phyloP scores from a whole-genome alignment of 2,113 vertebrate species.

The Salvelinus fontinalis region DNA sequence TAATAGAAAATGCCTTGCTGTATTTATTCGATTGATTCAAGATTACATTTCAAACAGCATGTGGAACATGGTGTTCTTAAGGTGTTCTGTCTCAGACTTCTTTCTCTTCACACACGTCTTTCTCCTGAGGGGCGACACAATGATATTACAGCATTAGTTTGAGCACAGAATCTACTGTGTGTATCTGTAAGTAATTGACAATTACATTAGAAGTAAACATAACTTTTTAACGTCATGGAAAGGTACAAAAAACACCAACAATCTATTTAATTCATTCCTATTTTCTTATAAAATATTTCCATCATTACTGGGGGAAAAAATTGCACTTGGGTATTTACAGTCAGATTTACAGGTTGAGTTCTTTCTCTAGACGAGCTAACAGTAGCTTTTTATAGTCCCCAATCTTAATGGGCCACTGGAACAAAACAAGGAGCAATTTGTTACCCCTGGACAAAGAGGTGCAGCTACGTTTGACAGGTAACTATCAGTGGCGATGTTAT shows the following conservation, averaged over 20 bases:
- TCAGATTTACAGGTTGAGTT: not conserved
- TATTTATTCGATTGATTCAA: not conserved
- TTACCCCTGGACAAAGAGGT: slow-evolving; percentile 20
- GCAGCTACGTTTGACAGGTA: slow-evolving; percentile 10
- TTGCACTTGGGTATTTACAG: too few species aligned
- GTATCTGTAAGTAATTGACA: too few species aligned
- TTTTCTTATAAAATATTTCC: too few species aligned
- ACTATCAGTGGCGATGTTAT: slow-evolving; percentile 1
- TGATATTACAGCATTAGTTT: too few species aligned
- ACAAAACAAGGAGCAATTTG: slow-evolving; percentile 16
- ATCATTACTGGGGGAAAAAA: too few species aligned
- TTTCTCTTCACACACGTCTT: slow-evolving; percentile 49
- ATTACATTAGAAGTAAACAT: too few species aligned
- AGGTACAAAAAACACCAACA: too few species aligned
- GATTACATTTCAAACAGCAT: not conserved
- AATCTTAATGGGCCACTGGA: slow-evolving; percentile 40
- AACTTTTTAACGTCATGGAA: too few species aligned
- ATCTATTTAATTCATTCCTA: too few species aligned
- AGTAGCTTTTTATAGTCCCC: slow-evolving; percentile 27
- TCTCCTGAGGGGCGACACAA: slow-evolving; percentile 43
- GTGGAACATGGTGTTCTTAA: not conserved
- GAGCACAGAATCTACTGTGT: too few species aligned
- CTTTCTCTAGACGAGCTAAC: slow-evolving; percentile 9
- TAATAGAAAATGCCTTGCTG: not conserved
- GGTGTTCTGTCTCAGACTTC: slow-evolving; percentile 15